Conservation (phyloP, 2,888 invertebrate species). For the Colostygia pectinataria region DNA sequence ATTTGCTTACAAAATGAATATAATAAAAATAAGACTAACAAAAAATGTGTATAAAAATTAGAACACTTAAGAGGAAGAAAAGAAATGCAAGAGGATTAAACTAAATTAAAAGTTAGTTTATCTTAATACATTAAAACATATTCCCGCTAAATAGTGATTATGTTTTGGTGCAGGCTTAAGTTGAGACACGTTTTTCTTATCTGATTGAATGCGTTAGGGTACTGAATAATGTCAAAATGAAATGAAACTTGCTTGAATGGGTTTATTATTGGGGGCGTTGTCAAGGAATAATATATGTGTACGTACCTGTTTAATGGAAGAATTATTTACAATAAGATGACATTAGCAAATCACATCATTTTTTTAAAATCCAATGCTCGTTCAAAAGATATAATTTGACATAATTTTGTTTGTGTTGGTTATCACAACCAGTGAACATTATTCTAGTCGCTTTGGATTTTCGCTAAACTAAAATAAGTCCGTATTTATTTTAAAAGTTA, state of each 20-base stretch:
- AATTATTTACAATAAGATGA: no score
- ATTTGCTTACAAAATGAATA: no score
- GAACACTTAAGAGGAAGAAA: neutral
- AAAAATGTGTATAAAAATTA: neutral
- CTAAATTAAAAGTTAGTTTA: slow-evolving; percentile 9
- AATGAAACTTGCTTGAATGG: slow-evolving; percentile 1
- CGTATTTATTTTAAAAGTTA: no score
- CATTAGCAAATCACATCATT: no score
- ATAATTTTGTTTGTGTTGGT: no score
- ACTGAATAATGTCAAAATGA: slow-evolving; percentile 3
- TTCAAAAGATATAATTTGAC: no score
- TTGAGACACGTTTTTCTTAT: slow-evolving; percentile 19
- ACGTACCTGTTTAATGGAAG: no score
- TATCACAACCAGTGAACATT: no score
- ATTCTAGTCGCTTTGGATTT: no score
- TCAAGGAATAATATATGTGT: neutral
- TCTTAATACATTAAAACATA: slow-evolving; percentile 44
- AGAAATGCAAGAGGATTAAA: neutral
- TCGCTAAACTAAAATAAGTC: no score
- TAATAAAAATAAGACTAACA: neutral
- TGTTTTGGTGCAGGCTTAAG: slow-evolving; percentile 39
- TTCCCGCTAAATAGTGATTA: slow-evolving; percentile 40
- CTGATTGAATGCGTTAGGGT: slow-evolving; percentile 16
- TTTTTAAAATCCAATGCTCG: no score
- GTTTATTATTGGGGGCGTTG: slow-evolving; percentile 4